Conservation (phyloP, 1,140 invertebrate species). For the Drosophila truncata region DNA sequence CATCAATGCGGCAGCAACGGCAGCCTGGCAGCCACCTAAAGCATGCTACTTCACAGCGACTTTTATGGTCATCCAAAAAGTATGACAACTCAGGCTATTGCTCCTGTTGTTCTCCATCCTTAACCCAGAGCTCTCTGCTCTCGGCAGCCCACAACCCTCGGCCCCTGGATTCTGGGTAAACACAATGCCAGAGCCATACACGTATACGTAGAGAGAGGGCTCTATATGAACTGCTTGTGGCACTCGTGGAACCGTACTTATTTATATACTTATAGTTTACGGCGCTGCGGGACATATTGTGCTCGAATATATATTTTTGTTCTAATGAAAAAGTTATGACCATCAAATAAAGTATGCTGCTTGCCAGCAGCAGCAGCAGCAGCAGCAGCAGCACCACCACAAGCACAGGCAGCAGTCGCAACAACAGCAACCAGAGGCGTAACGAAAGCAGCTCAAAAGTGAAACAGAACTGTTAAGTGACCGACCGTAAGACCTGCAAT, state of each 20-base stretch:
- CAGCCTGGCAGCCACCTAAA: conserved; percentile 54
- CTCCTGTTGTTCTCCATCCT: conserved; percentile 54
- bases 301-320: conserved; percentile 82
- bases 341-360: conserved; percentile 84
- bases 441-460: conserved; percentile 64
- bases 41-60: conserved; percentile 77
- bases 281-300: conserved; percentile 82
- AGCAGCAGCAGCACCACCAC: not conserved
- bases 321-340: conserved; percentile 84
- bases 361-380: conserved; percentile 51
- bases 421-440: conserved; percentile 11
- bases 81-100: conserved; percentile 80
- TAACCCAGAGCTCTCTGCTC: conserved; percentile 19
- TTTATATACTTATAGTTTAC: conserved; percentile 84
- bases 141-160: not conserved
- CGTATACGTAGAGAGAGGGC: conserved; percentile 29
- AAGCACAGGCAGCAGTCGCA: conserved; percentile 12
- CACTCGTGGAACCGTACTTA: conserved; percentile 69
- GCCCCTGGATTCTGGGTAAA: conserved; percentile 4
- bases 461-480: conserved; percentile 75
- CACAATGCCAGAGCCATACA: conserved; percentile 25
- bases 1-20: conserved; percentile 13
- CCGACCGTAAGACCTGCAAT: conserved; percentile 80
- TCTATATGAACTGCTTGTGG: conserved; percentile 71
- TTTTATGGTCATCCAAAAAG: conserved; percentile 84